Conservation (phyloP, 2,888 invertebrate genomes). For the Chirona hameri region DNA sequence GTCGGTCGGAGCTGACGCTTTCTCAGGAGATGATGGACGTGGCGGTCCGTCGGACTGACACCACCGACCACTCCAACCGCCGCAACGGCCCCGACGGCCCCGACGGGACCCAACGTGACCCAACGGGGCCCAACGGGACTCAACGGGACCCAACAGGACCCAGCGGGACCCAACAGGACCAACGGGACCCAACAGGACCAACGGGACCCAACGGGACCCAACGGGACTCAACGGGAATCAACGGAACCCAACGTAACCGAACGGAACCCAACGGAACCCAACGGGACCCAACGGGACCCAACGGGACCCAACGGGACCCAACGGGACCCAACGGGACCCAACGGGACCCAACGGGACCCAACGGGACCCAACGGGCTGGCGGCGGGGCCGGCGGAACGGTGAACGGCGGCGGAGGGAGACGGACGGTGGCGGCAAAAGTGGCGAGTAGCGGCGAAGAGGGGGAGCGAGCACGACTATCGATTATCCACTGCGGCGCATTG, state of each 20-base stretch:
- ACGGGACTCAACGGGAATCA: not conserved
- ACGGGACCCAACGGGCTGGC: not conserved
- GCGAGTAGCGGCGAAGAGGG: too few species aligned
- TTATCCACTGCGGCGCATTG: too few species aligned
- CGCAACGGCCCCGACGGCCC: not conserved
- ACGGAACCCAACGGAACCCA: too few species aligned
- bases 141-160: not conserved
- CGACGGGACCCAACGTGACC: not conserved
- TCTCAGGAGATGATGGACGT: not conserved
- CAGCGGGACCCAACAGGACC: not conserved
- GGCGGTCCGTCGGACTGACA: not conserved
- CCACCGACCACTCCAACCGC: not conserved
- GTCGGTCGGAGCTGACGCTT: not conserved
- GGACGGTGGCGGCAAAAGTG: too few species aligned
- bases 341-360: not conserved
- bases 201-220: not conserved
- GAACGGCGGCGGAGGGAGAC: too few species aligned
- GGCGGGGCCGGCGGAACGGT: too few species aligned
- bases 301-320: not conserved
- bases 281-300: not conserved
- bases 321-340: not conserved
- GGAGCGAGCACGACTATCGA: too few species aligned
- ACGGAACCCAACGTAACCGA: too few species aligned
- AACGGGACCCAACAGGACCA: not conserved
- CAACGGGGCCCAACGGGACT: not conserved